Evolutionary conservation across 2,888 invertebrate species (phyloP), one percentile per base, ranked within the genome.

Genomic region (Balanococcus diminutus): DNA sequence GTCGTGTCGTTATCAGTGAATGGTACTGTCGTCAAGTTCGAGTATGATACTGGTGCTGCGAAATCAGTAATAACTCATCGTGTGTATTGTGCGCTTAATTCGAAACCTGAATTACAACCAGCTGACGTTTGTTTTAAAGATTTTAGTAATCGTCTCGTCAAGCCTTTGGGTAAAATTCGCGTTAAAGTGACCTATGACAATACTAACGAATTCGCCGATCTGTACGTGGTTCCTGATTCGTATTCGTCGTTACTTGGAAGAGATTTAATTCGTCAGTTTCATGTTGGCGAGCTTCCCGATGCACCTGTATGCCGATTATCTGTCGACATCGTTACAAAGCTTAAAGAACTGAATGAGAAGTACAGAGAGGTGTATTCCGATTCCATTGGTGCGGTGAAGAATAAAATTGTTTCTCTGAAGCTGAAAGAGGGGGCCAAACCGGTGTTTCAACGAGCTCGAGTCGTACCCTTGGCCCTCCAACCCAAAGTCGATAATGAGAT

Each of bases 391-490:
- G 1, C 31, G 2, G 67, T 72, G 2, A 72, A 72, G 11, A n/a
- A n/a, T n/a, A 25, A 28, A 14, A 14, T 28, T 2, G 67, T 72
- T 9, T 9, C 28, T 8, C 67, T 88, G 14, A 86, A 87, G 82
- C 75, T 89, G 9, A 84, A 88, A 39, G 88, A 88, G 82, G 87
- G 86, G n/a, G 88, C 88, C 14, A 87, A 85, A 86, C 88, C 88
- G n/a, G 86, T 87, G 28, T 88, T 87, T 81, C 46, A 86, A 87
- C 1, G 72, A 14, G 28, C 67, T 72, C 67, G 67, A 3, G 67
- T 36, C 4, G 84, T 87, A 14, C 87, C 88, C 5, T 79, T 87
- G 32, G 88, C 87, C 5, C 67, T 87, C 16, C 31, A 72, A 28
- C 81, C 32, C 11, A 25, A 25, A 72, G 87, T 88, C 4, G 75